Conservation (phyloP, 2,113 vertebrate genomes). For the Limanda limanda region DNA sequence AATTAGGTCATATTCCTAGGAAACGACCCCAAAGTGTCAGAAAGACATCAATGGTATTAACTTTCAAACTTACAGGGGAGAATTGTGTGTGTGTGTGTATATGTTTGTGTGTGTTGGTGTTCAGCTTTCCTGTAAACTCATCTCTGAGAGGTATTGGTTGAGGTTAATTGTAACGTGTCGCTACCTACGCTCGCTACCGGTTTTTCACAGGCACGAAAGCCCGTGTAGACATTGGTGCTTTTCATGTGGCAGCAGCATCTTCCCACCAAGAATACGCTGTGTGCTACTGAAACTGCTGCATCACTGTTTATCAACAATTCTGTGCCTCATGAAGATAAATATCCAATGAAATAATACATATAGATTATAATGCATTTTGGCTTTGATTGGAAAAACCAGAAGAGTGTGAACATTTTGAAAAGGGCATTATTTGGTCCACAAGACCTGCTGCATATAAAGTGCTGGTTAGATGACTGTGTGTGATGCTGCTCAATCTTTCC, state of each 20-base stretch:
- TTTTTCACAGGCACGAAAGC: conserved; percentile 18
- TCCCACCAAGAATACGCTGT: conserved; percentile 46
- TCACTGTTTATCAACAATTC: conserved; percentile 60
- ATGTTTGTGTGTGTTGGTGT: neutral
- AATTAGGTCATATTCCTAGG: neutral
- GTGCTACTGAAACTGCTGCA: conserved; percentile 59
- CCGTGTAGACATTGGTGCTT: conserved; percentile 21
- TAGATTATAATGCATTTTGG: too few species aligned
- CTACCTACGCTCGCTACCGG: neutral
- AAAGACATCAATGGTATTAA: too few species aligned
- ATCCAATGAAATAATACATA: too few species aligned
- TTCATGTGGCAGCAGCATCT: conserved; percentile 70
- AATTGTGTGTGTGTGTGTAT: too few species aligned
- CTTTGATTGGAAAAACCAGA: too few species aligned
- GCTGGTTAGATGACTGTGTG: too few species aligned
- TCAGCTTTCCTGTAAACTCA: conserved; percentile 61
- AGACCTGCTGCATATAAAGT: too few species aligned
- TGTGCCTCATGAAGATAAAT: neutral
- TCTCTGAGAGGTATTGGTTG: conserved; percentile 38
- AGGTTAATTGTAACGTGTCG: conserved; percentile 41
- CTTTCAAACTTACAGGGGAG: too few species aligned
- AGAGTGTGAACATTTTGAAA: too few species aligned
- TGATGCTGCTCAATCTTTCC: conserved; percentile 10
- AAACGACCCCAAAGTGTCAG: neutral
- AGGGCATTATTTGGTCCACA: too few species aligned